Percentiles rank a stretch among this genome's conserved stretches.
Evolutionary conservation across 2,113 vertebrate genomes (phyloP).

Genomic region (Chascanopsetta lugubris): DNA sequence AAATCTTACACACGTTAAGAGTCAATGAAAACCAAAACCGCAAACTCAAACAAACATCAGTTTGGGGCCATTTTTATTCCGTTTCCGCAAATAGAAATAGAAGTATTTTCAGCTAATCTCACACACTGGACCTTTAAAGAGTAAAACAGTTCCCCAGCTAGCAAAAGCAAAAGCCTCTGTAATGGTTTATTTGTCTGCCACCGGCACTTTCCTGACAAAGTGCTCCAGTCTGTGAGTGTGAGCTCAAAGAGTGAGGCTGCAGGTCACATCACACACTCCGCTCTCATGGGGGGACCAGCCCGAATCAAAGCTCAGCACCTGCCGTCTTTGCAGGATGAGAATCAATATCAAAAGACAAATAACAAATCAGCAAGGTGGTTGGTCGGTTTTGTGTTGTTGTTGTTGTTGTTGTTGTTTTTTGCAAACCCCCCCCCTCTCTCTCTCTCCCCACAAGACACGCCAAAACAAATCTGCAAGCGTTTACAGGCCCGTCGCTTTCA

Average conservation of each 20-base stretch:
- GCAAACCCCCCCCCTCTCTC: too few relatives aligned
- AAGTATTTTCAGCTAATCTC: conserved; percentile 20
- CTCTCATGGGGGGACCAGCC: not conserved
- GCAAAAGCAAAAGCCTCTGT: conserved; percentile 20
- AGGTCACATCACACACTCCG: too few relatives aligned
- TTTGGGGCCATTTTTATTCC: too few relatives aligned
- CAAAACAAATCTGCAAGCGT: conserved; percentile 77
- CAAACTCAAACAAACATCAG: too few relatives aligned
- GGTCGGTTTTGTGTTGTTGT: too few relatives aligned
- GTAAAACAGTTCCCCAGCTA: conserved; percentile 20
- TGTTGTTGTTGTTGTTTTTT: too few relatives aligned
- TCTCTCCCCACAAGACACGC: conserved; percentile 48
- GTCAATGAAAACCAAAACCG: too few relatives aligned
- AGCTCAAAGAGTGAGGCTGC: too few relatives aligned
- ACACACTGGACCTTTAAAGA: too few relatives aligned
- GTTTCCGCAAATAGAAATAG: conserved; percentile 36
- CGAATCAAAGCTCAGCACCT: not conserved
- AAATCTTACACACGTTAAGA: too few relatives aligned
- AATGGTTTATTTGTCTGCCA: too few relatives aligned
- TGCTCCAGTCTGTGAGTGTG: too few relatives aligned
- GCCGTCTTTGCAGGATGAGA: conserved; percentile 3
- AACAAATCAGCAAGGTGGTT: conserved; percentile 20
- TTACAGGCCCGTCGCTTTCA: conserved; percentile 72
- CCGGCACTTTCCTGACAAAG: not conserved
- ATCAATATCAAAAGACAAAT: conserved; percentile 35